phyloP scores from a whole-genome alignment of 2,797 vertebrate species.

The Sparus aurata region DNA sequence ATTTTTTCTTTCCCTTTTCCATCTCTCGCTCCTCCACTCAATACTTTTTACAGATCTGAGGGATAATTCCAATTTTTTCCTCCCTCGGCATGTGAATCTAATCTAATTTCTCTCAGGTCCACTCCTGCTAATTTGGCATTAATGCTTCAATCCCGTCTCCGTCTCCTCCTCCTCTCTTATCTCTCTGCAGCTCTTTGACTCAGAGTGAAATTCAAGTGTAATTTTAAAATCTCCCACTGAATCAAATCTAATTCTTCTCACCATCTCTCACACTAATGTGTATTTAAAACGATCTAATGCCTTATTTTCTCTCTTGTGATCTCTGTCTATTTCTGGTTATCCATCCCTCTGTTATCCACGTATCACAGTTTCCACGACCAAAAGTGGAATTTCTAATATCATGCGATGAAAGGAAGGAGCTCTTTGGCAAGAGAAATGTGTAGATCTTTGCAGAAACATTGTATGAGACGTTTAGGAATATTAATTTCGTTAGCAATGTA shows the following conservation, averaged over 20 bases:
- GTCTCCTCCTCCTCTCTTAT: slow-evolving; percentile 34
- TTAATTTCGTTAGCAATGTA: background rate
- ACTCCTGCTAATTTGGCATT: slow-evolving; percentile 73
- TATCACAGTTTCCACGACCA: background rate
- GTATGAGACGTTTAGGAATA: background rate
- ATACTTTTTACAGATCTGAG: slow-evolving; percentile 56
- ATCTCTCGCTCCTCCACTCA: slow-evolving; percentile 20
- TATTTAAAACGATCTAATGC: slow-evolving; percentile 63
- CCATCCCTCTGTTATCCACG: background rate
- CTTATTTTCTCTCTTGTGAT: slow-evolving; percentile 38
- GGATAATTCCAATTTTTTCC: slow-evolving; percentile 64
- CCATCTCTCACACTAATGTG: slow-evolving; percentile 65
- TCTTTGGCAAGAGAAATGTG: background rate
- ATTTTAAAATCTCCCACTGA: slow-evolving; percentile 67
- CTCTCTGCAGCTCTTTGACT: slow-evolving; percentile 55
- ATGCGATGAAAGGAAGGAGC: slow-evolving; percentile 4
- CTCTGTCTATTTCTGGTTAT: background rate
- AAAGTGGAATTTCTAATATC: slow-evolving; percentile 13
- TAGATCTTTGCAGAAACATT: background rate
- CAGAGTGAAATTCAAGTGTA: slow-evolving; percentile 69
- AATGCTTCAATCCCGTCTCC: slow-evolving; percentile 57
- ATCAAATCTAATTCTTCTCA: slow-evolving; percentile 76
- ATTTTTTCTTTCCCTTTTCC: background rate
- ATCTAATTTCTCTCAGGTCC: slow-evolving; percentile 73
- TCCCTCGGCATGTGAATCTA: slow-evolving; percentile 61